Evolutionary conservation across 1,140 invertebrate species (phyloP), one percentile per base, ranked within the genome.

Genomic region (Augochlora pura): DNA sequence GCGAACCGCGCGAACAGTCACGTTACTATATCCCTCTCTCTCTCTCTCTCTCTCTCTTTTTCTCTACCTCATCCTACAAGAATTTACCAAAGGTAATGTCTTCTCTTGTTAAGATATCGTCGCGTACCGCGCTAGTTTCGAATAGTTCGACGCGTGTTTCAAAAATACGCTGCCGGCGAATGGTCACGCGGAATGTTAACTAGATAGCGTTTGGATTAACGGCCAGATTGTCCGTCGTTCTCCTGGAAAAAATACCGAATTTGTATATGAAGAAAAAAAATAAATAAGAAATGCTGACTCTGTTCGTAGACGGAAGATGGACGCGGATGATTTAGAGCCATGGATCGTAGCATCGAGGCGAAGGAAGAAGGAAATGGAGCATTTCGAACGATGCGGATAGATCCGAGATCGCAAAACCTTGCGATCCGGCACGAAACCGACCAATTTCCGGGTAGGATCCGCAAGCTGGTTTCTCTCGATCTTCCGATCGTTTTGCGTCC

Each of bases 1-100:
- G 64, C 73, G 65, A 77, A 32, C 32, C 32, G n/a, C 52, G 18
- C 59, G 63, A 64, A 81, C 66, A 70, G 77, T 66, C 70, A 66
- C 63, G 69, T 46, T 23, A 52, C 65, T 74, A 52, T 18, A 18
- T 21, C 32, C 9, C 18, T 57, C 38, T 46, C 62, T 66, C 32
- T 23, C 16, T 23, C n/a, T 69, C 66, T 52, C 66, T 21, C 32
- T 2, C 23, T 57, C 49, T 60, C 62, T 66, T 23, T 32, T 10
- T 18, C 16, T 62, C 65, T 52, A 57, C 25, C 73, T 66, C 46
- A 27, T 59, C 32, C 6, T 7, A 12, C 25, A 16, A 16, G 5
- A 63, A 77, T 69, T 52, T 52, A 5, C n/a, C n/a, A 54, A 60
- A 39, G 18, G 18, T 42, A 12, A 12, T 38, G 8, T 60, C 23